A percentile compares a stretch with the other conserved stretches of the same genome.
Evolutionary conservation across 2,113 vertebrate species (phyloP).

Genomic region (Athene noctua): DNA sequence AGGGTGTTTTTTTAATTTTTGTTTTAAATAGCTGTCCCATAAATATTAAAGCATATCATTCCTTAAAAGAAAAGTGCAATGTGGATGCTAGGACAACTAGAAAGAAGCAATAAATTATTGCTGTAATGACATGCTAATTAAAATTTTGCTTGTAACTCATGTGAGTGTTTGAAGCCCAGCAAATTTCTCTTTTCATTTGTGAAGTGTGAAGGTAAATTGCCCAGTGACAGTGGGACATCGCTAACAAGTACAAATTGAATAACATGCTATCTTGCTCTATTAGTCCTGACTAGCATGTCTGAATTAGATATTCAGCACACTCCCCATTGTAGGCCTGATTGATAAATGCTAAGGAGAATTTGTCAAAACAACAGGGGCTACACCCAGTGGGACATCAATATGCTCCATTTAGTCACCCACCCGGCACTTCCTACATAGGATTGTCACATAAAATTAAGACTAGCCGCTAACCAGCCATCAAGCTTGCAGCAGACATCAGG

Average conservation of each 20-base stretch:
- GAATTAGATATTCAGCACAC: slow-evolving; percentile 83
- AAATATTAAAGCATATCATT: slow-evolving; percentile 54
- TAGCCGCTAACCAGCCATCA: slow-evolving; percentile 84
- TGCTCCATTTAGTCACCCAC: slow-evolving; percentile 91
- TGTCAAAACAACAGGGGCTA: slow-evolving; percentile 92
- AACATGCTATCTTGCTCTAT: slow-evolving; percentile 80
- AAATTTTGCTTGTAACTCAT: slow-evolving; percentile 99
- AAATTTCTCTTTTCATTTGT: slow-evolving; percentile 94
- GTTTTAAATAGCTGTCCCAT: slow-evolving; percentile 36
- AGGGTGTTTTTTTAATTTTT: background rate
- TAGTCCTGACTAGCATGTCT: slow-evolving; percentile 77
- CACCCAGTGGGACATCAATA: slow-evolving; percentile 91
- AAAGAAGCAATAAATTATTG: slow-evolving; percentile 91
- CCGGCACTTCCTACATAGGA: slow-evolving; percentile 76
- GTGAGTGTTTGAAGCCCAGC: slow-evolving; percentile 89
- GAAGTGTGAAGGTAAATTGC: slow-evolving; percentile 93
- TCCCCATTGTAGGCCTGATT: slow-evolving; percentile 86
- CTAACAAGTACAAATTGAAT: slow-evolving; percentile 92
- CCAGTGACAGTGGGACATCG: slow-evolving; percentile 81
- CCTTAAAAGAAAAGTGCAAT: slow-evolving; percentile 68
- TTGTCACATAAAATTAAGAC: slow-evolving; percentile 85
- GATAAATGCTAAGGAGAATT: slow-evolving; percentile 93
- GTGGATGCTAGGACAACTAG: slow-evolving; percentile 79
- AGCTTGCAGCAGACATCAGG: slow-evolving; percentile 75
- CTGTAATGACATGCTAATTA: slow-evolving; percentile 95